Conservation (phyloP, 2,797 vertebrate species). For the Morelia viridis region DNA sequence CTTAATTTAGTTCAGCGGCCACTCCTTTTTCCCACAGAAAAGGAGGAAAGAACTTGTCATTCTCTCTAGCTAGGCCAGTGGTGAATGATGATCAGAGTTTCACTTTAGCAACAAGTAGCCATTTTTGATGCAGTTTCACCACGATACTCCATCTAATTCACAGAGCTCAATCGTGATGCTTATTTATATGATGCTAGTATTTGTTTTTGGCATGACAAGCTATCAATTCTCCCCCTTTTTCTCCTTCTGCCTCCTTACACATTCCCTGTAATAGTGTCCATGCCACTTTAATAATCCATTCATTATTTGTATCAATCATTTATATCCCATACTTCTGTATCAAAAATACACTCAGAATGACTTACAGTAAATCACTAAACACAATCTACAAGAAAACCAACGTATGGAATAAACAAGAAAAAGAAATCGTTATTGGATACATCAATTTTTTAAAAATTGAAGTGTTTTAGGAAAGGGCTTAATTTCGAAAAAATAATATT, state of each 20-base stretch:
- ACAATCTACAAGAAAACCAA: not conserved
- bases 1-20: not conserved
- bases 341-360: not conserved
- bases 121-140: not conserved
- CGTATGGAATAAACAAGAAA: not conserved
- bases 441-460: not conserved
- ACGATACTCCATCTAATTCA: not conserved
- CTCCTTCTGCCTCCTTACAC: not conserved
- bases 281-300: not conserved
- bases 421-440: not conserved
- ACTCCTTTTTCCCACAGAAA: not conserved
- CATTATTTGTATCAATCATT: not conserved
- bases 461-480: not conserved
- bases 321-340: not conserved
- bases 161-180: not conserved
- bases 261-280: not conserved
- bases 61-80: not conserved
- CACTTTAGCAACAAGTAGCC: not conserved
- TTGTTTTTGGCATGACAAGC: not conserved
- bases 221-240: not conserved
- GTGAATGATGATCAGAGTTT: too few species aligned
- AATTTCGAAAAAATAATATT: not conserved
- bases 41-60: not conserved
- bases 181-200: not conserved
- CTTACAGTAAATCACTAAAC: not conserved